Conservation (phyloP, 2,113 vertebrate genomes). For the Garra rufa region DNA sequence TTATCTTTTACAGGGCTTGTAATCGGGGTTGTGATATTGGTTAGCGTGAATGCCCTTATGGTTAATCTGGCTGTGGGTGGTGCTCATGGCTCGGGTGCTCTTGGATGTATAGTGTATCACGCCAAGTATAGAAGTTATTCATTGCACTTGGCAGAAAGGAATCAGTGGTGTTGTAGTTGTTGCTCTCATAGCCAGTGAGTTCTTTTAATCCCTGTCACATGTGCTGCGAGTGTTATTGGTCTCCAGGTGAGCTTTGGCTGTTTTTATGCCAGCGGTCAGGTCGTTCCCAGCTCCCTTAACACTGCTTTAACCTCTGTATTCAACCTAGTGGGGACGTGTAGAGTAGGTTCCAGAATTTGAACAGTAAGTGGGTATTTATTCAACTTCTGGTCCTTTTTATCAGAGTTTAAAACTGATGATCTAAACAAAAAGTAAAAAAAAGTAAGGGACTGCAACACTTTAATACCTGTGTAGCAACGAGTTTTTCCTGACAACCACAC, state of each 20-base stretch:
- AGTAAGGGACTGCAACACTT: no score
- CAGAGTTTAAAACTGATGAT: no score
- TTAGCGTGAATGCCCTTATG: background rate
- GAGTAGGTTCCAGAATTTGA: background rate
- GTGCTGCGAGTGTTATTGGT: background rate
- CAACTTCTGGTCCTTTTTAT: background rate
- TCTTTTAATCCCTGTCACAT: background rate
- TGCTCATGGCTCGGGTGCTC: background rate
- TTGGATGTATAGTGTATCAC: background rate
- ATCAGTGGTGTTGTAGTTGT: background rate
- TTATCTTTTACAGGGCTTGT: background rate
- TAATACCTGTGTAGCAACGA: no score
- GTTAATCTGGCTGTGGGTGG: background rate
- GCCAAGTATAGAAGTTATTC: background rate
- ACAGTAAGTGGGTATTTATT: background rate
- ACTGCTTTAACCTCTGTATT: background rate
- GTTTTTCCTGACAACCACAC: background rate
- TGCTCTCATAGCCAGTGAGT: background rate
- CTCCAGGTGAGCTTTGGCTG: background rate
- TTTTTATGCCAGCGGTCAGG: background rate
- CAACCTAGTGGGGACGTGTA: background rate
- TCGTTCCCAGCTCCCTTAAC: background rate
- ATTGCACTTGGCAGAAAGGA: background rate
- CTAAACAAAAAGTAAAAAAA: no score
- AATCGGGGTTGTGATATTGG: background rate